These are phyloP conservation scores for Campopleginae sp. DNA, from an alignment of 2,888 invertebrate genomes.

Conservation along the genomic window DNA sequence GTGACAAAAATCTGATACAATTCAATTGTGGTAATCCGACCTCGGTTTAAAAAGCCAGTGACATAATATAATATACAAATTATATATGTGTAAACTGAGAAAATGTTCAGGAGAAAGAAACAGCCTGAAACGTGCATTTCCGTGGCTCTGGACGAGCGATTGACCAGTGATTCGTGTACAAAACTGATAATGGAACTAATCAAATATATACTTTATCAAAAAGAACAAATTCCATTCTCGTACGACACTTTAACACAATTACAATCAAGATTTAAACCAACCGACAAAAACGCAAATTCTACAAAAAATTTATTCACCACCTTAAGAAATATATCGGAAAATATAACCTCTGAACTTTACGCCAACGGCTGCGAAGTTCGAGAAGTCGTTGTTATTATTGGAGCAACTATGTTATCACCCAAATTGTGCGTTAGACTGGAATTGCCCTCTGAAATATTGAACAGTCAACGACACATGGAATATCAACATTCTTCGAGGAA, in stretches of 20 bases:
- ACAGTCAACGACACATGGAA: constrained; percentile 77
- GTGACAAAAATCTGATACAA: background rate
- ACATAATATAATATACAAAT: background rate
- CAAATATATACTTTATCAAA: constrained; percentile 83
- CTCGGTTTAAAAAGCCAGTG: background rate
- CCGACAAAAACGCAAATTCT: constrained; percentile 75
- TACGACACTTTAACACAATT: constrained; percentile 80
- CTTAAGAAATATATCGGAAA: constrained; percentile 75
- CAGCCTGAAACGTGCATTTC: constrained; percentile 75
- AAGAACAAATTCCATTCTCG: constrained; percentile 83
- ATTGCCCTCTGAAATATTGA: constrained; percentile 77
- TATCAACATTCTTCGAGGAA: constrained; percentile 81
- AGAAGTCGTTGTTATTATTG: constrained; percentile 81
- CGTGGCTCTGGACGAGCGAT: constrained; percentile 80
- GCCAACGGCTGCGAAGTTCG: constrained; percentile 76
- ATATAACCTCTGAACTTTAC: constrained; percentile 77
- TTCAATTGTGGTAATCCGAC: background rate
- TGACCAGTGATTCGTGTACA: constrained; percentile 82
- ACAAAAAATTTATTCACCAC: constrained; percentile 74
- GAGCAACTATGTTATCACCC: constrained; percentile 82
- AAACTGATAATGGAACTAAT: constrained; percentile 81
- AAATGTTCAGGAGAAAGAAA: constrained; percentile 73
- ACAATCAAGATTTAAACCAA: constrained; percentile 75
- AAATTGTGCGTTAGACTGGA: constrained; percentile 79
- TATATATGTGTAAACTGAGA: constrained; percentile 3